Evolutionary conservation across 2,888 invertebrate genomes (phyloP), one percentile per base, ranked within the genome.

Genomic region (Dicycla oo): DNA sequence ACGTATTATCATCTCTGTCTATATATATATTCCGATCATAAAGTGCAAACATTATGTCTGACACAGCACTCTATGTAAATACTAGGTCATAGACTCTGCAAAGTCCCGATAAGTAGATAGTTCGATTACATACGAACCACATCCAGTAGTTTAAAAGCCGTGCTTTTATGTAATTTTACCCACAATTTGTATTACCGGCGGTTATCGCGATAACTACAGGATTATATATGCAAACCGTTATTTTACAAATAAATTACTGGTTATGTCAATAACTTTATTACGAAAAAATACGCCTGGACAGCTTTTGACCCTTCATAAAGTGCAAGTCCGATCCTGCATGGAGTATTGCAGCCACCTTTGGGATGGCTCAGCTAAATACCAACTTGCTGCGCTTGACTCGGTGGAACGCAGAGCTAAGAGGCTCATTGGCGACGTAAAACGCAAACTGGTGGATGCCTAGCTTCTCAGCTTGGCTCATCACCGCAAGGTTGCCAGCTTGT

Each of bases 21-120:
- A 76, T 69, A 81, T 65, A 66, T 73, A 76, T 69, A 81, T 65
- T 68, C 38, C 69, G 77, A 77, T 68, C 82, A 73, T 83, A 83
- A 80, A 83, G 67, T 75, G 83, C 80, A 78, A 86, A 87, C 81
- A 82, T 83, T 82, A 84, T 81, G 82, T 78, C 77, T 73, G 71
- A 73, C 74, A 81, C 38, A 54, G 63, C 40, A 47, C 63, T 53
- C 51, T 82, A 72, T 61, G 56, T 79, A 61, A 67, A 68, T 79
- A 81, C 53, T 78, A 43, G 66, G 60, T 34, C 34, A 65, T 62
- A 81, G 64, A 43, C 47, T 40, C 43, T 18, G 75, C 34, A 30
- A 47, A 53, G 38, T 58, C 20, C 38, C 13, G 38, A 54, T 68
- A 73, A 64, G 61, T 61, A 61, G 60, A 69, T 81, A 67, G 56